Base-by-base conservation (phyloP, 2,888 invertebrate species). In the Scaptodrosophila latifasciaeformis region DNA sequence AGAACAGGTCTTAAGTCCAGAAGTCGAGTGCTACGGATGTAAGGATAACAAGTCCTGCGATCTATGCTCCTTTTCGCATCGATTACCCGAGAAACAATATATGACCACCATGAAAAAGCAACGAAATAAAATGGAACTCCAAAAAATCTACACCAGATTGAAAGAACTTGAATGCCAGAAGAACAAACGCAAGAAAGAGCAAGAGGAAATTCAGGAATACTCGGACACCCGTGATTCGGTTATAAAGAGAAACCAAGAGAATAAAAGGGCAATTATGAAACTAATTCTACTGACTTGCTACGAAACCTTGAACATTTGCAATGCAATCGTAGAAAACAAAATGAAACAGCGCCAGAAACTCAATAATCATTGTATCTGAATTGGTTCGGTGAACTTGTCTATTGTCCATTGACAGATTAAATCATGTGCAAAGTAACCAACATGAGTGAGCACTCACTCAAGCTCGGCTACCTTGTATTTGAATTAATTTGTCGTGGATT, bases 71-170 rank as follows among this genome's bases (percentile, higher is more conserved):
- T 39, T 40, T 10, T 10, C 59, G 2, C 27, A 37, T n/a, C 35
- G 47, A 3, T 5, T 37, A 1, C 2, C 6, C 12, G 1, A 40
- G n/a, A 5, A 13, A 4, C 2, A 34, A 44, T 65, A 58, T 4
- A 69, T 77, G 62, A 24, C 30, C 0, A 18, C 39, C 0, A 59
- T 70, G 57, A 39, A 52, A n/a, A 13, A 24, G 1, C 27, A 53
- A n/a, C 62, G 37, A 0, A 46, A 58, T 17, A 54, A 17, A 7
- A 9, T 49, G 5, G 52, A 72, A n/a, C 34, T 65, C 1, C 54
- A 49, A 4, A n/a, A n/a, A n/a, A n/a, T n/a, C n/a, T n/a, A n/a
- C n/a, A n/a, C n/a, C n/a, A n/a, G n/a, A n/a, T n/a, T n/a, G n/a
- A n/a, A n/a, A n/a, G n/a, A n/a, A n/a, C n/a, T n/a, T n/a, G n/a